A percentile compares a stretch with the other conserved stretches of the same genome.
Conservation (phyloP, 2,797 vertebrate species). For the Discoglossus pictus region DNA sequence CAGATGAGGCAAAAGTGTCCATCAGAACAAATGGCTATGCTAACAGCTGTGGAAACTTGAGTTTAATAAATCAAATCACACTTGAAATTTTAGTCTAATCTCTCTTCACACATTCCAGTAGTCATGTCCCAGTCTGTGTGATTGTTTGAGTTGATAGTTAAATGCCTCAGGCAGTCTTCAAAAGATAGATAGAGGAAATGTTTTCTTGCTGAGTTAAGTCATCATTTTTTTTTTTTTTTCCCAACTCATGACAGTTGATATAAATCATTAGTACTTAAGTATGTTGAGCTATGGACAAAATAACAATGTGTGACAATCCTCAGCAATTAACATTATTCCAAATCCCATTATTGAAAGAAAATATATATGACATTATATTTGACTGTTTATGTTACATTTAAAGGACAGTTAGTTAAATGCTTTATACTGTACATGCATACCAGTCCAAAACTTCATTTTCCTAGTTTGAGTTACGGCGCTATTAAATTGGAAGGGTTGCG, state of each 20-base stretch:
- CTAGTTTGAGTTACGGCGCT: no score
- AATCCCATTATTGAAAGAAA: not conserved
- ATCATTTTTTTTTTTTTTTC: conserved; percentile 67
- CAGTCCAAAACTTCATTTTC: no score
- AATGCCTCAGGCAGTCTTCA: conserved; percentile 61
- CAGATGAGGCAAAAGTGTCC: conserved; percentile 70
- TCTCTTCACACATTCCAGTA: conserved; percentile 59
- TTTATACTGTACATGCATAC: no score
- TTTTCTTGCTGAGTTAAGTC: conserved; percentile 60
- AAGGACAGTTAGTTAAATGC: no score
- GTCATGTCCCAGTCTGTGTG: conserved; percentile 61
- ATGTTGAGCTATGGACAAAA: conserved; percentile 5
- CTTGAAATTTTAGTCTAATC: conserved; percentile 63
- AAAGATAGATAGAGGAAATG: conserved; percentile 61
- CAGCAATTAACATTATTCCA: not conserved
- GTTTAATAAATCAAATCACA: conserved; percentile 62
- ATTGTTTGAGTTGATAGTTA: conserved; percentile 59
- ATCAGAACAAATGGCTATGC: conserved; percentile 61
- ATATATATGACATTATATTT: not conserved
- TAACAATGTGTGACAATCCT: conserved; percentile 19
- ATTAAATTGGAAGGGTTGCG: no score
- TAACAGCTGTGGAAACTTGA: conserved; percentile 52
- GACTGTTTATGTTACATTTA: not conserved
- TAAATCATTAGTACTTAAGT: conserved; percentile 57
- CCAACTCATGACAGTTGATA: conserved; percentile 60